Evolutionary conservation across 2,888 invertebrate species (phyloP), one percentile per base, ranked within the genome.

Genomic region (Napeogenes inachia): DNA sequence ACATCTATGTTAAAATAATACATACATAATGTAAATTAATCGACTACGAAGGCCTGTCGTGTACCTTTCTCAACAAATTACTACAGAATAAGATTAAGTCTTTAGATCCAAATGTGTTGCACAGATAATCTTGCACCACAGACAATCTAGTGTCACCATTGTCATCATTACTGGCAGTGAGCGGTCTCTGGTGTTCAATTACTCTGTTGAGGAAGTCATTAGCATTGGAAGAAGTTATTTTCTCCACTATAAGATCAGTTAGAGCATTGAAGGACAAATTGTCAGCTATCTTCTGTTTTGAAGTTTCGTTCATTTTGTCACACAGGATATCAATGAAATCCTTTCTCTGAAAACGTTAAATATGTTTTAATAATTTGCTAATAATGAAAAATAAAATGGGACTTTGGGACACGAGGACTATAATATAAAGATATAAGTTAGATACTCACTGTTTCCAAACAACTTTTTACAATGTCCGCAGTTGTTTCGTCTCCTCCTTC

Each of bases 81-180:
- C 79, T 82, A 74, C 87, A 85, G 57, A 86, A 78, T 61, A 81
- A 66, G 58, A 83, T 73, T 57, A 87, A 76, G 60, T 84, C 79
- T 69, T 73, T 81, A 42, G 72, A 64, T 42, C 75, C 75, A 70
- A 82, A 86, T 61, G 72, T 83, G 21, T 80, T 69, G 64, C 69
- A 73, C 13, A 88, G 67, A 68, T 76, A 79, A 58, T 84, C 75
- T 68, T 72, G 73, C 57, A 88, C 61, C 65, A 78, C 75, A 2
- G 75, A 68, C 45, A 85, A 70, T 59, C 75, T 76, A 33, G 68
- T 72, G 55, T 62, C 71, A 54, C 59, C 68, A 64, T 56, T 69
- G 8, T 66, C 58, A 33, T 72, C 67, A 13, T 67, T 64, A 32
- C 68, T n/a, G 6, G 65, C 45, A 21, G 45, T 12, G 63, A 53